These are phyloP conservation scores for Prionailurus viverrinus DNA, from an alignment of 2,113 vertebrate species.

Conservation along the genomic window DNA sequence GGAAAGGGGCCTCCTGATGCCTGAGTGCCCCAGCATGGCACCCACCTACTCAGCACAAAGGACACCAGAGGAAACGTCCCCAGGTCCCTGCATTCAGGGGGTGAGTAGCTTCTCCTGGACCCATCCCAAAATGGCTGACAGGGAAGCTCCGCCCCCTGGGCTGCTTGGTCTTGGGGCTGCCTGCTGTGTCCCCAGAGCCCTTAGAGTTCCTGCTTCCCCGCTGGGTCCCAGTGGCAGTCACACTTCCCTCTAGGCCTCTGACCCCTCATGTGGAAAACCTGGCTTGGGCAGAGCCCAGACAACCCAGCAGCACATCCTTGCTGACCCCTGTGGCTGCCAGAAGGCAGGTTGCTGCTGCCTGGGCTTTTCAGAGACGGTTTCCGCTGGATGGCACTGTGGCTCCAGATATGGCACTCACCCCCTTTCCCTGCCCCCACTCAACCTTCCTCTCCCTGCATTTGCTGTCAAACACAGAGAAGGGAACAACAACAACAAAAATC, in stretches of 20 bases:
- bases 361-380: not conserved
- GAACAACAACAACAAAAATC: too few species aligned
- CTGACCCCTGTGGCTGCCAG: not conserved
- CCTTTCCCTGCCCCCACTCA: not conserved
- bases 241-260: not conserved
- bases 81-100: not conserved
- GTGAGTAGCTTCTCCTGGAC: not conserved
- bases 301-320: not conserved
- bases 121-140: not conserved
- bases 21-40: too few species aligned
- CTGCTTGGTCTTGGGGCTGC: not conserved
- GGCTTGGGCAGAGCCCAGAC: not conserved
- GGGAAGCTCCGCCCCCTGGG: not conserved
- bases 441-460: not conserved
- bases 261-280: fast-evolving
- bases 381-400: not conserved
- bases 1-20: not conserved
- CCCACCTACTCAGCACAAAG: too few species aligned
- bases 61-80: not conserved
- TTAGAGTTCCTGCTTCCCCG: not conserved
- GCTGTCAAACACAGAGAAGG: not conserved
- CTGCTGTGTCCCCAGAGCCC: too few species aligned
- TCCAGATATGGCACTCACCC: not conserved
- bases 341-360: not conserved
- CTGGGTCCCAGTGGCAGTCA: not conserved